These are phyloP conservation scores for Myripristis murdjan DNA, from an alignment of 2,797 vertebrate species.

Conservation along the genomic window DNA sequence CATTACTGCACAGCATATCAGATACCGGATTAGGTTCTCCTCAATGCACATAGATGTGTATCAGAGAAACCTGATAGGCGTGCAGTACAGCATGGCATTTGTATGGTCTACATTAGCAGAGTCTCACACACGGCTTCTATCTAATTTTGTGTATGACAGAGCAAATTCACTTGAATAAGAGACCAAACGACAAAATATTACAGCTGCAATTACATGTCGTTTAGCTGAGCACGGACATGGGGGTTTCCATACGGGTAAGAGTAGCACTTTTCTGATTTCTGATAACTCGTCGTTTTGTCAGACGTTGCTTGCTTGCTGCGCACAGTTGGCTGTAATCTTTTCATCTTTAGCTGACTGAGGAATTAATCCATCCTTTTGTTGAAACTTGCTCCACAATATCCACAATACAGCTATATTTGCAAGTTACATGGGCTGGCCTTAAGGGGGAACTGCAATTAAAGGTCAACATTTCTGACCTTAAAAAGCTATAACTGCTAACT, in stretches of 20 bases:
- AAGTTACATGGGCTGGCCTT: too few relatives aligned
- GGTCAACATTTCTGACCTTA: too few relatives aligned
- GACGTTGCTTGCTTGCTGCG: too few relatives aligned
- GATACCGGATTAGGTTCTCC: conserved; percentile 66
- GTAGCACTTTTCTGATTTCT: conserved; percentile 1
- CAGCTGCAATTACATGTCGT: background rate
- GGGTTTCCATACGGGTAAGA: background rate
- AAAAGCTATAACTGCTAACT: too few relatives aligned
- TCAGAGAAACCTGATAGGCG: conserved; percentile 64
- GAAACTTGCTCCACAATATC: too few relatives aligned
- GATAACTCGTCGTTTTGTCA: conserved; percentile 22
- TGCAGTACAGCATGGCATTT: conserved; percentile 32
- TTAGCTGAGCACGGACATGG: background rate
- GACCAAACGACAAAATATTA: background rate
- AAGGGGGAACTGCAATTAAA: too few relatives aligned
- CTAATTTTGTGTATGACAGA: too few relatives aligned
- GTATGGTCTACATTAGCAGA: conserved; percentile 36
- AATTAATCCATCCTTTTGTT: too few relatives aligned
- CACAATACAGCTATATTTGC: too few relatives aligned
- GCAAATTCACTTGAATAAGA: background rate
- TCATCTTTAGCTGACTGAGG: too few relatives aligned
- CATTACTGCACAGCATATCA: conserved; percentile 60
- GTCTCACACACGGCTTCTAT: background rate
- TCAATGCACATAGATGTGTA: conserved; percentile 62
- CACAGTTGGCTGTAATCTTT: too few relatives aligned